A percentile compares a stretch with the other conserved stretches of the same genome.
phyloP scores from a whole-genome alignment of 2,888 invertebrate species.

The Phalangium opilio region DNA sequence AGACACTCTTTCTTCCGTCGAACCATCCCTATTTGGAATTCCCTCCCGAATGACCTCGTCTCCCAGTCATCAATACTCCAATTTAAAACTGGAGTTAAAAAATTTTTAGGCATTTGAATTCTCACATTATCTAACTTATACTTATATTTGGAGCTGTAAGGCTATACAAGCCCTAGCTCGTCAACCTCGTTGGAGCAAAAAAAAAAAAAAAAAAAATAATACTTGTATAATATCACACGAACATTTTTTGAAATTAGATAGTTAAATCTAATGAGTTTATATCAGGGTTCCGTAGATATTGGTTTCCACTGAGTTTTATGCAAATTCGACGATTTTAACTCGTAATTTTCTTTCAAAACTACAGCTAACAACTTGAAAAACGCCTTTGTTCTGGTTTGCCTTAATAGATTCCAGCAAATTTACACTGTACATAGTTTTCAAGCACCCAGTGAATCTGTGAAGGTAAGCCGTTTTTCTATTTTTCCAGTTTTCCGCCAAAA shows the following conservation, averaged over 20 bases:
- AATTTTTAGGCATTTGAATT: no score
- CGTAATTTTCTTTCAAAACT: conserved; percentile 4
- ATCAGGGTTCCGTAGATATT: neutral
- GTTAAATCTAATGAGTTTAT: neutral
- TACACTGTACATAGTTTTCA: conserved; percentile 35
- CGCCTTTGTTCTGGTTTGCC: conserved; percentile 33
- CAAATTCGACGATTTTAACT: neutral
- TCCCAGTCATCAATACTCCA: no score
- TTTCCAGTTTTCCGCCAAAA: no score
- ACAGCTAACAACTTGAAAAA: conserved; percentile 30
- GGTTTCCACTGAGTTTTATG: no score
- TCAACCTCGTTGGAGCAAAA: no score
- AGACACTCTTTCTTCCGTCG: no score
- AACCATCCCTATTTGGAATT: no score
- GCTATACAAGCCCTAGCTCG: no score
- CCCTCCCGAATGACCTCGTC: no score
- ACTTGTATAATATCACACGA: neutral
- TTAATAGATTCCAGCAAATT: conserved; percentile 36
- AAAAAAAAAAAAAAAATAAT: neutral
- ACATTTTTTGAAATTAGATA: neutral
- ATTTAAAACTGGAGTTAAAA: no score
- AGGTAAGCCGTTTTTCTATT: conserved; percentile 29
- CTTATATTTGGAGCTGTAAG: no score
- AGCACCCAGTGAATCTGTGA: conserved; percentile 30
- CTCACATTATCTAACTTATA: no score